A percentile compares a stretch with the other conserved stretches of the same genome.
Conservation (phyloP, 2,888 invertebrate genomes). For the Drosophila lacicola region DNA sequence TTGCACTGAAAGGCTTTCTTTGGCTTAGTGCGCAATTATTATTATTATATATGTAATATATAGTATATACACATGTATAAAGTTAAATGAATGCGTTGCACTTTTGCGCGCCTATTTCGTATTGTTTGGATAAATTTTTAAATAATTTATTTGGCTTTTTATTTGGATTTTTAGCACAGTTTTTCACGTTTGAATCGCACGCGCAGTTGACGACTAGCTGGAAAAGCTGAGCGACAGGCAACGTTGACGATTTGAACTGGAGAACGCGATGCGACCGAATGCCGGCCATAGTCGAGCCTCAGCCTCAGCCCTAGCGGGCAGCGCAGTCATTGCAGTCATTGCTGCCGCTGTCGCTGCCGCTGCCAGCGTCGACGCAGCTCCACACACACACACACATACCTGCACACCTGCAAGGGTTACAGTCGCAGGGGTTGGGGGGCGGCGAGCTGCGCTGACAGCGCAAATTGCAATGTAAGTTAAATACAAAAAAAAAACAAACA, state of each 20-base stretch:
- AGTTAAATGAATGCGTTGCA: background rate
- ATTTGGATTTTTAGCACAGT: conserved; percentile 7
- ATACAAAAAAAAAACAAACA: background rate
- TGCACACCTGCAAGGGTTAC: no score
- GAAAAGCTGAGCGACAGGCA: conserved; percentile 19
- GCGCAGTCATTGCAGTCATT: conserved; percentile 38
- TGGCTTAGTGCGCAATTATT: conserved; percentile 31
- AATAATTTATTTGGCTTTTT: background rate
- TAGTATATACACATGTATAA: background rate
- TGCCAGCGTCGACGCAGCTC: conserved; percentile 6
- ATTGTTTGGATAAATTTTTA: background rate
- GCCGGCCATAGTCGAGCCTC: conserved; percentile 68
- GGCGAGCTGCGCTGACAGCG: conserved; percentile 19
- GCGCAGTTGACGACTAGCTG: conserved; percentile 33
- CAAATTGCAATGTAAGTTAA: conserved; percentile 52
- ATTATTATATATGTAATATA: background rate
- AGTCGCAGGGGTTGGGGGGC: no score
- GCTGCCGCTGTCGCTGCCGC: conserved; percentile 22
- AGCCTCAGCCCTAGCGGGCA: conserved; percentile 45
- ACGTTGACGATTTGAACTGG: conserved; percentile 71
- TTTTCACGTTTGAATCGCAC: conserved; percentile 47
- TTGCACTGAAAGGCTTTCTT: conserved; percentile 35
- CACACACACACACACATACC: no score
- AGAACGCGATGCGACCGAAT: conserved; percentile 82
- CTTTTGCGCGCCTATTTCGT: background rate